Percentiles rank a stretch among this genome's conserved stretches.
Conservation (phyloP, 2,888 invertebrate species). For the Mesorhabditis sp. region DNA sequence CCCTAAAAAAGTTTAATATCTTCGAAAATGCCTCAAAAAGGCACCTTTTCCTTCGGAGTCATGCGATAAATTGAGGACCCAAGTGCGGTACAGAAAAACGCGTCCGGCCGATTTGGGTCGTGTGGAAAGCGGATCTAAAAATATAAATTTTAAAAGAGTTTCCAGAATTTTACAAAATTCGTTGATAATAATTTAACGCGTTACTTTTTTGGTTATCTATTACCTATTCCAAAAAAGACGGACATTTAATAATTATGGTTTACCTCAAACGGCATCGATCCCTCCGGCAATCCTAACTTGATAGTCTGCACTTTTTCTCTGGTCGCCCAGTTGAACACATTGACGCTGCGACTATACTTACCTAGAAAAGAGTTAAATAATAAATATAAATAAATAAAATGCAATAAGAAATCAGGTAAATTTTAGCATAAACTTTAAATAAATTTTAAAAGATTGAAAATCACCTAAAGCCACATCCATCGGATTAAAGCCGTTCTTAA, state of each 20-base stretch:
- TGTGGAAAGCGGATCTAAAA: conserved; percentile 74
- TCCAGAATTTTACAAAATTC: background rate
- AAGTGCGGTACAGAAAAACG: conserved; percentile 84
- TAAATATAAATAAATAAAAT: background rate
- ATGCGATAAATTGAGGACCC: conserved; percentile 78
- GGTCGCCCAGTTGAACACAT: conserved; percentile 85
- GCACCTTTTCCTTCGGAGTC: conserved; percentile 53
- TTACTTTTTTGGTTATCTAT: too few relatives aligned
- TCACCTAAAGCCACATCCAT: conserved; percentile 62
- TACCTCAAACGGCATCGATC: conserved; percentile 80
- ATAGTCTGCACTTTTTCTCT: conserved; percentile 77
- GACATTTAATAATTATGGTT: background rate
- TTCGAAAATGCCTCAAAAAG: too few relatives aligned
- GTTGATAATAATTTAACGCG: too few relatives aligned
- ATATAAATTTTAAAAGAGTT: conserved; percentile 66
- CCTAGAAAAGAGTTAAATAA: conserved; percentile 56
- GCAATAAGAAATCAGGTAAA: too few relatives aligned
- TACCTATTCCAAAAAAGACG: too few relatives aligned
- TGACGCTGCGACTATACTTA: conserved; percentile 77
- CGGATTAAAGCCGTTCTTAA: conserved; percentile 68
- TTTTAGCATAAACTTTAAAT: too few relatives aligned
- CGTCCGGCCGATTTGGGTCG: conserved; percentile 78
- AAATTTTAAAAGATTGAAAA: conserved; percentile 17
- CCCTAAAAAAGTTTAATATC: too few relatives aligned
- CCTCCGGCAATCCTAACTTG: conserved; percentile 76